Conservation (phyloP, 2,113 vertebrate species). For the Boulengeromyrus knoepffleri region DNA sequence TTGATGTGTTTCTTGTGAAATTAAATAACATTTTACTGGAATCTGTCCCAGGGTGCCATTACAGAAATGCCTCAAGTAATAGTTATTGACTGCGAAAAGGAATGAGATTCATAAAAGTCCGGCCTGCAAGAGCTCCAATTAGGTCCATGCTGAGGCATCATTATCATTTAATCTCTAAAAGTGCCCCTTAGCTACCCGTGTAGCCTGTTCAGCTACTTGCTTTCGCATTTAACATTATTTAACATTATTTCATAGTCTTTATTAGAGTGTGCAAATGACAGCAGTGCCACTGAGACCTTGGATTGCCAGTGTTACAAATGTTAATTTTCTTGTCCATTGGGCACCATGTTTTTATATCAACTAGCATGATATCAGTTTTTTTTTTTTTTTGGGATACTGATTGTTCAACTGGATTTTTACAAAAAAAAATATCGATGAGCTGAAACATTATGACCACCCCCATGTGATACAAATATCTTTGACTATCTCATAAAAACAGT, state of each 20-base stretch:
- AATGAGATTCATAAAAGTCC: conserved; percentile 20
- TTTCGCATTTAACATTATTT: conserved; percentile 14
- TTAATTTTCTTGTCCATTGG: not conserved
- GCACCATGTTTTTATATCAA: not conserved
- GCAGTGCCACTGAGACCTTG: not conserved
- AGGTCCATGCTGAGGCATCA: conserved; percentile 25
- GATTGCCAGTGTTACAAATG: not conserved
- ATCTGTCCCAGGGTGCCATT: conserved; percentile 23
- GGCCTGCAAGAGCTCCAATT: conserved; percentile 13
- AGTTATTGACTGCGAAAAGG: conserved; percentile 22
- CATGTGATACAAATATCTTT: not conserved
- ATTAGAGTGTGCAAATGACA: not conserved
- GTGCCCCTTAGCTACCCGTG: conserved; percentile 12
- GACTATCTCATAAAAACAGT: not conserved
- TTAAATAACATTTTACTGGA: conserved; percentile 28
- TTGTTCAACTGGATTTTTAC: not conserved
- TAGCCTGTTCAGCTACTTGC: conserved; percentile 10
- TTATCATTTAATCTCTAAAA: conserved; percentile 36
- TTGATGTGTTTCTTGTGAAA: conserved; percentile 26
- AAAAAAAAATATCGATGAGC: not conserved
- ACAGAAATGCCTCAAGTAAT: conserved; percentile 26
- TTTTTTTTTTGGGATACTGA: not conserved
- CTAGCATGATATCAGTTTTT: not conserved
- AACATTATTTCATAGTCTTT: conserved; percentile 13
- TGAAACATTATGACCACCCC: not conserved